Conservation (phyloP, 2,797 vertebrate species). For the Leptodactylus fallax region DNA sequence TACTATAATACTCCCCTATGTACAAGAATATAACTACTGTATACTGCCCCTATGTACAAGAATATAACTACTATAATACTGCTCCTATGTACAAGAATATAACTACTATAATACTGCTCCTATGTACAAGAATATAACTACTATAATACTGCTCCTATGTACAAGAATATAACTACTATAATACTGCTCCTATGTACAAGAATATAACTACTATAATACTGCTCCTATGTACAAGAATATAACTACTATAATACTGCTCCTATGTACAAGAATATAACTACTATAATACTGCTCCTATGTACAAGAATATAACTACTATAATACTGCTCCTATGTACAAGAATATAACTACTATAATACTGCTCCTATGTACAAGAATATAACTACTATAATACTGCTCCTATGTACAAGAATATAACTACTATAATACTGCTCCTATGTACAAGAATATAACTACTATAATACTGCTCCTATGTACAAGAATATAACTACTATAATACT, state of each 20-base stretch:
- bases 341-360: slow-evolving; percentile 4
- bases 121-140: background rate
- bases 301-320: slow-evolving; percentile 6
- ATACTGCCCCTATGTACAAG: background rate
- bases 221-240: background rate
- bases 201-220: slow-evolving; percentile 5
- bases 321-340: background rate
- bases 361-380: background rate
- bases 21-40: slow-evolving; percentile 5
- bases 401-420: background rate
- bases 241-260: background rate
- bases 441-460: slow-evolving; percentile 3
- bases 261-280: too few relatives aligned
- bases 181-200: slow-evolving; percentile 1
- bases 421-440: background rate
- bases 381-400: background rate
- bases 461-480: background rate
- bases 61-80: too few relatives aligned
- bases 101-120: background rate
- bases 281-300: background rate
- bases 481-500: background rate
- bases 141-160: background rate
- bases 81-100: background rate
- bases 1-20: background rate
- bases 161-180: slow-evolving; percentile 1